phyloP scores from a whole-genome alignment of 2,797 vertebrate genomes.

The Numenius phaeopus region DNA sequence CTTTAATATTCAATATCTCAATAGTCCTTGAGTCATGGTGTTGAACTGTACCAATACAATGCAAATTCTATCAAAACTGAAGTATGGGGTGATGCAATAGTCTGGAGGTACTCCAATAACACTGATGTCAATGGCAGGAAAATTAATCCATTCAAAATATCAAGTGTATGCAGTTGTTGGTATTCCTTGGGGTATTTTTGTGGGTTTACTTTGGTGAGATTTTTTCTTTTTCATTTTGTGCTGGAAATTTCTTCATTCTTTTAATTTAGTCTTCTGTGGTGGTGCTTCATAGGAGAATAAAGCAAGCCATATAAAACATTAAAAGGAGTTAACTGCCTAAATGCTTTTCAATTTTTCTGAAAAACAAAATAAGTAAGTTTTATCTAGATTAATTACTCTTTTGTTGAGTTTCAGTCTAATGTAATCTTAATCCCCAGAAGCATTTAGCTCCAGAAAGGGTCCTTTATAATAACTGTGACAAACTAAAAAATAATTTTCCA shows the following conservation, averaged over 20 bases:
- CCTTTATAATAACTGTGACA: not conserved
- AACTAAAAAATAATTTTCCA: not conserved
- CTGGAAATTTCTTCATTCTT: not conserved
- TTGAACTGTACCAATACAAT: not conserved
- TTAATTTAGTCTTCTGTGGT: not conserved
- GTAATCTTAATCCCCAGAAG: not conserved
- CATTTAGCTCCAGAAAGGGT: not conserved
- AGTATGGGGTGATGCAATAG: not conserved
- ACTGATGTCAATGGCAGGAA: not conserved
- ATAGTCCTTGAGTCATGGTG: not conserved
- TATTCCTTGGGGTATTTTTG: not conserved
- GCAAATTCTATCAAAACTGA: not conserved
- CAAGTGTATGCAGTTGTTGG: not conserved
- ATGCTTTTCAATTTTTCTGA: not conserved
- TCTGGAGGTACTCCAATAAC: accelerated
- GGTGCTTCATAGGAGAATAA: not conserved
- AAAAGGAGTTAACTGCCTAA: not conserved
- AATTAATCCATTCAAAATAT: not conserved
- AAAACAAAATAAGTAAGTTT: not conserved
- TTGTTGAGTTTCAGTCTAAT: not conserved
- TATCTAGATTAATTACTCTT: not conserved
- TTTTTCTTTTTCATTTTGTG: not conserved
- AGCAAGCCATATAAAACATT: not conserved
- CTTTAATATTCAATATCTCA: not conserved
- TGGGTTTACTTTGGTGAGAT: accelerated